phyloP scores from a whole-genome alignment of 2,888 invertebrate species.

The Sesia apiformis region DNA sequence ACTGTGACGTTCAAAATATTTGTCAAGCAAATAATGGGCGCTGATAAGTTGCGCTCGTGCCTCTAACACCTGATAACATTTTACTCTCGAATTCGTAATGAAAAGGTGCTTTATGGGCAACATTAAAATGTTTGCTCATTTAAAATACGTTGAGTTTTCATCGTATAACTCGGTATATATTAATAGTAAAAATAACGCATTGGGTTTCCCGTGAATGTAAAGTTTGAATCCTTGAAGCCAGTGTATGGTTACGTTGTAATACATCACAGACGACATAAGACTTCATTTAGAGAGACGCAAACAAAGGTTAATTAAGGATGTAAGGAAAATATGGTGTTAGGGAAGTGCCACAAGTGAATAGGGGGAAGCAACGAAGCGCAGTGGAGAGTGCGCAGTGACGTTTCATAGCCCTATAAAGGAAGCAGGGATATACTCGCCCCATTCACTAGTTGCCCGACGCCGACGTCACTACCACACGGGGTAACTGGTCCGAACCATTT shows the following conservation, averaged over 20 bases:
- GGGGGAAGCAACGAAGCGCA: constrained; percentile 38
- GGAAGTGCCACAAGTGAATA: constrained; percentile 16
- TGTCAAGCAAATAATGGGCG: constrained; percentile 37
- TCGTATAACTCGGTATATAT: no score
- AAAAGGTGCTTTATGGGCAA: constrained; percentile 13
- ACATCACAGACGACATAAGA: no score
- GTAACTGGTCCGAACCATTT: constrained; percentile 11
- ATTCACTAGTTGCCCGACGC: constrained; percentile 50
- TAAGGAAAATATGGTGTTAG: neutral
- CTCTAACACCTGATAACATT: constrained; percentile 40
- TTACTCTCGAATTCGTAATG: constrained; percentile 21
- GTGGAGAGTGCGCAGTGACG: constrained; percentile 57
- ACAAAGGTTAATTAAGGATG: no score
- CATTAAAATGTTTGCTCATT: constrained; percentile 12
- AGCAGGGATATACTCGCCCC: constrained; percentile 38
- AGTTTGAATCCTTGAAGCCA: no score
- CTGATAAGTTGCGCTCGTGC: constrained; percentile 52
- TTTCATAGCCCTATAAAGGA: constrained; percentile 53
- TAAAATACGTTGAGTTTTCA: neutral
- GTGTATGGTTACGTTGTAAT: no score
- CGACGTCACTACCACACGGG: constrained; percentile 38
- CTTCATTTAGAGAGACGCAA: no score
- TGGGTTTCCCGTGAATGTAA: no score
- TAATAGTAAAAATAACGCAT: no score
- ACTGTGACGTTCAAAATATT: constrained; percentile 43